Evolutionary conservation across 2,888 invertebrate genomes (phyloP).

Genomic region (Tupiocoris notatus): DNA sequence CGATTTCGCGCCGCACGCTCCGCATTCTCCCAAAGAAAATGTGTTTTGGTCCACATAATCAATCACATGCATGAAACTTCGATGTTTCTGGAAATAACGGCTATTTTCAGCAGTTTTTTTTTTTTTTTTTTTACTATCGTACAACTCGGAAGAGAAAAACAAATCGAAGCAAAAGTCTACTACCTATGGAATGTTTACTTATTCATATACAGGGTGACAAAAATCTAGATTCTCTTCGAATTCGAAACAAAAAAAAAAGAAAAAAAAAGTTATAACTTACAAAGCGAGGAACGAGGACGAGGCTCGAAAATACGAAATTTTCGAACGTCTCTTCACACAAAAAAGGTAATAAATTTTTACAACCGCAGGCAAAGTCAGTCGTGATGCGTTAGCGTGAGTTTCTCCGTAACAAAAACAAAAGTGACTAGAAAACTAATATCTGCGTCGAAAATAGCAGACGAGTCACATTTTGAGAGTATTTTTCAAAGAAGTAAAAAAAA

Average conservation of each 20-base stretch:
- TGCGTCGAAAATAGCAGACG: constrained; percentile 6
- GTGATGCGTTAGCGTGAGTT: not conserved
- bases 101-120: constrained; percentile 33
- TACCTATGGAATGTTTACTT: constrained; percentile 26
- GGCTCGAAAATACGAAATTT: no score
- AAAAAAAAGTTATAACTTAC: no score
- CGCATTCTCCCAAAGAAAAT: constrained; percentile 22
- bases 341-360: not conserved
- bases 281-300: no score
- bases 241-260: no score
- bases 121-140: no score
- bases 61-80: constrained; percentile 50
- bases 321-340: no score
- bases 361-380: not conserved
- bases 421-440: constrained; percentile 35
- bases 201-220: no score
- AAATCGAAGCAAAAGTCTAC: constrained; percentile 3
- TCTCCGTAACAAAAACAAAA: not conserved
- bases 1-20: constrained; percentile 16
- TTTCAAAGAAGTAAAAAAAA: no score
- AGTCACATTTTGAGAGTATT: constrained; percentile 5
- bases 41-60: constrained; percentile 49
- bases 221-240: no score
- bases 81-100: constrained; percentile 46
- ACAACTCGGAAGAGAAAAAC: constrained; percentile 6